Conservation (phyloP, 2,888 invertebrate species). For the Temnothorax unifasciatus region DNA sequence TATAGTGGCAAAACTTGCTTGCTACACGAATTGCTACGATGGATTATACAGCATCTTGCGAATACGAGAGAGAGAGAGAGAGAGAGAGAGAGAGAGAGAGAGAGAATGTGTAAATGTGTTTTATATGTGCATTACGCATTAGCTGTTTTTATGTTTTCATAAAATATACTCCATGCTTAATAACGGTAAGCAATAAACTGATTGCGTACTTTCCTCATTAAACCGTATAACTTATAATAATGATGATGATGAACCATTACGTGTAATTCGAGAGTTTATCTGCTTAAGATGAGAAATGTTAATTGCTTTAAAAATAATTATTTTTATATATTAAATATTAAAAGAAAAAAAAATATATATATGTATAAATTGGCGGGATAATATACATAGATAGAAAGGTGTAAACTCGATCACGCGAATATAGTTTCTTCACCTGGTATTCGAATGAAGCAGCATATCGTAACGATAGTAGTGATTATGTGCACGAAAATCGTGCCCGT, state of each 20-base stretch:
- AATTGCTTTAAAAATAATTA: background rate
- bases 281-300: background rate
- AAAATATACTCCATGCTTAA: constrained; percentile 36
- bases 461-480: constrained; percentile 50
- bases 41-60: constrained; percentile 33
- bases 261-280: constrained; percentile 4
- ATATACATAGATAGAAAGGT: constrained; percentile 1
- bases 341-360: too few species aligned
- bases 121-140: background rate
- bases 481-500: constrained; percentile 58
- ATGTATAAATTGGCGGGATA: background rate
- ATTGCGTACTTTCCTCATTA: constrained; percentile 49
- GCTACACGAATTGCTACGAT: constrained; percentile 8
- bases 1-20: constrained; percentile 32
- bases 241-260: constrained; percentile 18
- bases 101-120: background rate
- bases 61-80: background rate
- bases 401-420: constrained; percentile 20
- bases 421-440: background rate
- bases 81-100: background rate
- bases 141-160: constrained; percentile 16
- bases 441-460: constrained; percentile 51
- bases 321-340: background rate
- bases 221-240: constrained; percentile 31
- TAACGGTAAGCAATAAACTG: constrained; percentile 28